Conservation (phyloP, 2,113 vertebrate species). For the Cinclus cinclus region DNA sequence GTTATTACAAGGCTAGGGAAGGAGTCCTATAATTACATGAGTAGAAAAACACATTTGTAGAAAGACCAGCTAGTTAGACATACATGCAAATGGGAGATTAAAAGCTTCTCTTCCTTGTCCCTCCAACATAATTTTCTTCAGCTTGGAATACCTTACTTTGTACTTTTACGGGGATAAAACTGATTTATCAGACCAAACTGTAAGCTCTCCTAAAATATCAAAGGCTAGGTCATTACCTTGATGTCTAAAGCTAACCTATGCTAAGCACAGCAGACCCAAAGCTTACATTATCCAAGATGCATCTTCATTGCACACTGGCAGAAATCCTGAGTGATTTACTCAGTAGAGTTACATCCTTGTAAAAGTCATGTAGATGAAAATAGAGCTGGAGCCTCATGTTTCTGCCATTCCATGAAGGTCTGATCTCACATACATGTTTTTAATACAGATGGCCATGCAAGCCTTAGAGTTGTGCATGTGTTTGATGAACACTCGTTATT, state of each 20-base stretch:
- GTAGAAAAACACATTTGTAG: slow-evolving; percentile 35
- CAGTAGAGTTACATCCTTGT: background rate
- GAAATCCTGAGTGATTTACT: slow-evolving; percentile 8
- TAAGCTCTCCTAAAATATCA: slow-evolving; percentile 8
- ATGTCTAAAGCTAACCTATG: background rate
- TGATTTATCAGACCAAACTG: slow-evolving; percentile 29
- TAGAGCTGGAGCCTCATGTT: background rate
- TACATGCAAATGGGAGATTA: slow-evolving; percentile 33
- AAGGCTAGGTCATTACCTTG: slow-evolving; percentile 24
- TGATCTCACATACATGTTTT: background rate
- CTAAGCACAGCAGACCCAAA: background rate
- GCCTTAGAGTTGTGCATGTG: background rate
- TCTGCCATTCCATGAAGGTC: background rate
- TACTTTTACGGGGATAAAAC: slow-evolving; percentile 27
- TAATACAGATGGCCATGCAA: slow-evolving; percentile 3
- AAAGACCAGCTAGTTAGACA: slow-evolving; percentile 34
- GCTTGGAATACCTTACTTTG: background rate
- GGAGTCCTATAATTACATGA: slow-evolving; percentile 45
- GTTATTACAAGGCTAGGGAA: slow-evolving; percentile 23
- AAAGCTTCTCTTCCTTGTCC: slow-evolving; percentile 31
- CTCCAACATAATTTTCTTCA: slow-evolving; percentile 13
- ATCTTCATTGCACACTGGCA: background rate
- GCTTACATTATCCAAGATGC: background rate
- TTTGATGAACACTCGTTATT: background rate
- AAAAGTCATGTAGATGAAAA: background rate